Percentiles rank a stretch among this genome's conserved stretches.
phyloP scores from a whole-genome alignment of 2,113 vertebrate species.

The Tragelaphus imberbis region DNA sequence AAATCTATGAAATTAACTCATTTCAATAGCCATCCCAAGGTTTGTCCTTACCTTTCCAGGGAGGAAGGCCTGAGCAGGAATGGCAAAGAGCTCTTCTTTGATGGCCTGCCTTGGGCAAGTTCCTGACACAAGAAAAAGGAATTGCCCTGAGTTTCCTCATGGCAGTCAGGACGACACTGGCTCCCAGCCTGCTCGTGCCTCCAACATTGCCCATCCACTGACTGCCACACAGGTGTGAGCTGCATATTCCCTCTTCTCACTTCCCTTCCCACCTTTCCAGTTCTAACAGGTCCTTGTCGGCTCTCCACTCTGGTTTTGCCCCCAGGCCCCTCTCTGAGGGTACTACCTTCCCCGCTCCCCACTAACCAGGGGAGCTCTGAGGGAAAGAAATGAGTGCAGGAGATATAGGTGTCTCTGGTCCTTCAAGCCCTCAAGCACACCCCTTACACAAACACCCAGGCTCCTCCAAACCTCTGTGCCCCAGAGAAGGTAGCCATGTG shows the following conservation, averaged over 20 bases:
- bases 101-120: neutral
- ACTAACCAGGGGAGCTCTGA: neutral
- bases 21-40: neutral
- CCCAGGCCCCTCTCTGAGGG: neutral
- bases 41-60: neutral
- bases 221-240: neutral
- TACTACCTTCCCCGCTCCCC: neutral
- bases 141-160: neutral
- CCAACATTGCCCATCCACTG: neutral
- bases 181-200: neutral
- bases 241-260: neutral
- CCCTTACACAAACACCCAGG: neutral
- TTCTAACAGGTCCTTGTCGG: neutral
- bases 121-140: neutral
- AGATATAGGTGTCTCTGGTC: neutral
- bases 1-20: neutral
- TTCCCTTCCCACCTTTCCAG: neutral
- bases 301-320: neutral
- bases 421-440: neutral
- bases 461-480: neutral
- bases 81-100: neutral
- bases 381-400: neutral
- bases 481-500: neutral
- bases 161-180: neutral
- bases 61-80: neutral